These are phyloP conservation scores for Eilema griseolum DNA, from an alignment of 2,888 invertebrate genomes.

Conservation along the genomic window DNA sequence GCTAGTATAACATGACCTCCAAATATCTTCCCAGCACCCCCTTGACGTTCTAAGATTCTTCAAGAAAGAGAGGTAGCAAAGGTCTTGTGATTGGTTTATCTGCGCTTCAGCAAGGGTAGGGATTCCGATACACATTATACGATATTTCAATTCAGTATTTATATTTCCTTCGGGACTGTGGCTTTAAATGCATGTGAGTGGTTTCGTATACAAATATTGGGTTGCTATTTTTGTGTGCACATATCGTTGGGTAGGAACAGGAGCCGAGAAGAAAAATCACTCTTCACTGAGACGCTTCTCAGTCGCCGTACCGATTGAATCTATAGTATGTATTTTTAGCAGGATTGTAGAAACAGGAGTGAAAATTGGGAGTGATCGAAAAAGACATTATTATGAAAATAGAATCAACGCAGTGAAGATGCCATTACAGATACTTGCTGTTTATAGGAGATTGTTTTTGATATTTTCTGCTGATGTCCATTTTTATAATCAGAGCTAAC, in stretches of 20 bases:
- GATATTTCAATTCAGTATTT: constrained; percentile 84
- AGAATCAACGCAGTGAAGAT: too few species aligned
- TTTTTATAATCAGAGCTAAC: too few species aligned
- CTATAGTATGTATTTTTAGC: too few species aligned
- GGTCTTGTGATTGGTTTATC: constrained; percentile 59
- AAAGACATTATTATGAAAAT: too few species aligned
- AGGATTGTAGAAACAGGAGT: too few species aligned
- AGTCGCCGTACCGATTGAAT: neutral
- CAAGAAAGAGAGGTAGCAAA: constrained; percentile 35
- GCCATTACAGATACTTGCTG: too few species aligned
- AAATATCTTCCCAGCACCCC: constrained; percentile 35
- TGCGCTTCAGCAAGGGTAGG: constrained; percentile 66
- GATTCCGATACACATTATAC: constrained; percentile 81
- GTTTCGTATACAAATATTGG: constrained; percentile 44
- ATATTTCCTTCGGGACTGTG: constrained; percentile 75
- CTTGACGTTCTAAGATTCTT: constrained; percentile 24
- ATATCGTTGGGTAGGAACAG: neutral
- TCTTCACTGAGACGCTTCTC: neutral
- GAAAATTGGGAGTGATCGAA: too few species aligned
- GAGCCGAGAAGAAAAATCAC: constrained; percentile 17
- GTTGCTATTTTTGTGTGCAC: constrained; percentile 4
- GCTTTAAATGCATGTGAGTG: constrained; percentile 65
- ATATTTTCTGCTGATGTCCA: too few species aligned
- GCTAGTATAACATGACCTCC: constrained; percentile 58
- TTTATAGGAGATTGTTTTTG: too few species aligned